Base-by-base conservation (phyloP, 2,113 vertebrate genomes). In the Alligator mississippiensis region DNA sequence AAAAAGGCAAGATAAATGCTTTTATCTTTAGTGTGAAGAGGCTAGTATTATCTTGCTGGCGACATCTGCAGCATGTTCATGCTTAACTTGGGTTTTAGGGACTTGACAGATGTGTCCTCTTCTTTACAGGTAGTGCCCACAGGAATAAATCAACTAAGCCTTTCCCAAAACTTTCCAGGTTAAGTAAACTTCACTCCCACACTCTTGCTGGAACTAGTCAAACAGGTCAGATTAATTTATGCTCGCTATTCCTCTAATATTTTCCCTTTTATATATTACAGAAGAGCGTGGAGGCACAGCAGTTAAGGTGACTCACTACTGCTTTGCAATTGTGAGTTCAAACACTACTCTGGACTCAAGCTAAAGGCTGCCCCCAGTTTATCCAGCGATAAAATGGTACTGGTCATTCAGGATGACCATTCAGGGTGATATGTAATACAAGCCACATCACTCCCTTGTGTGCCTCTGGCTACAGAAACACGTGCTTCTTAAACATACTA, bases 21-120 rank as follows among this genome's bases (percentile, higher is more conserved):
- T 98, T 97, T 98, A 97, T 98, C 97, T 97, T 92, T 90, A 92
- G 95, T 97, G 90, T 95, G 94, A 90, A 93, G 38, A 89, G 94
- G 93, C 88, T 85, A 87, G 92, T 94, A 86, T 55, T 96, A 96
- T 97, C 96, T 97, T 96, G 95, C 97, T 97, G 97, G 92, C 92
- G 95, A 95, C 80, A 93, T 97, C 94, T 95, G 60, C 47, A 47
- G 47, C 47, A 47, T 47, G 47, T 47, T 47, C 88, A 89, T 66
- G 82, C 93, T 92, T 91, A 96, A 88, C 92, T 14, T 34, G 14
- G 83, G 72, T 92, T 77, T 92, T 93, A 80, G 92, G 93, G 91
- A 82, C 83, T 89, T 78, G 77, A 74, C 77, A 64, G 84, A 93
- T 81, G 68, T 62, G 86, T 88, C 92, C 91, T 89, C 54, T 66